Base-by-base conservation (phyloP, 2,888 invertebrate genomes). In the Cyclophora albipunctata region DNA sequence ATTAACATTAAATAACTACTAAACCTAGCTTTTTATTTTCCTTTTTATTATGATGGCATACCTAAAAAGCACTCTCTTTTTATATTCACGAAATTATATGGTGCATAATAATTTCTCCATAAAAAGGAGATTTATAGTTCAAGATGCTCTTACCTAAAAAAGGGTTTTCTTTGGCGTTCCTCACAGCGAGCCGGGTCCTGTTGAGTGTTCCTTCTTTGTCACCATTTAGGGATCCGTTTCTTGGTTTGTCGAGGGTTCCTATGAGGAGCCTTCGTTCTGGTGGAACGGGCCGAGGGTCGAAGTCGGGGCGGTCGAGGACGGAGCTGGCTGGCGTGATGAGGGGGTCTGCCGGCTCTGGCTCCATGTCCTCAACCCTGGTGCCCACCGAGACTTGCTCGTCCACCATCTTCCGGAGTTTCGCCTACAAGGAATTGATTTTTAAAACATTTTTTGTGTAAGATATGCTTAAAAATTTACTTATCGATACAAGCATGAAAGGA, bases 331-430 rank as follows among this genome's bases (percentile, higher is more conserved):
- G 90, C n/a, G 90, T 89, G 71, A 89, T 89, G 59, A 89, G 86
- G 2, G 90, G 90, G 61, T 90, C 89, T 4, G 89, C 89, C 3
- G 88, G 84, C 63, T 89, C 87, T 0, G 89, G 84, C 63, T 85
- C 84, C 46, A 81, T 70, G 51, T 87, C 85, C 52, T 93, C 93
- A 59, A 91, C 90, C 60, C 92, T 90, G 47, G 92, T 84, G 50
- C 91, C 89, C 63, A 92, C 92, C 66, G 92, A 91, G 76, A 93
- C 92, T 90, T 95, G 95, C 90, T 96, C 95, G 88, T 95, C 95
- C 76, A 95, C 95, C 95, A 95, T 95, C 89, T 94, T 95, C 89
- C 94, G 92, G 80, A 94, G 93, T 91, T 94, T 94, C 86, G 91
- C 91, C 92, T 94, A 20, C 20, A 20, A 20, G 20, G 20, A 20